These are phyloP conservation scores for Sthenelais limicola DNA, from an alignment of 2,888 invertebrate genomes.

Conservation along the genomic window DNA sequence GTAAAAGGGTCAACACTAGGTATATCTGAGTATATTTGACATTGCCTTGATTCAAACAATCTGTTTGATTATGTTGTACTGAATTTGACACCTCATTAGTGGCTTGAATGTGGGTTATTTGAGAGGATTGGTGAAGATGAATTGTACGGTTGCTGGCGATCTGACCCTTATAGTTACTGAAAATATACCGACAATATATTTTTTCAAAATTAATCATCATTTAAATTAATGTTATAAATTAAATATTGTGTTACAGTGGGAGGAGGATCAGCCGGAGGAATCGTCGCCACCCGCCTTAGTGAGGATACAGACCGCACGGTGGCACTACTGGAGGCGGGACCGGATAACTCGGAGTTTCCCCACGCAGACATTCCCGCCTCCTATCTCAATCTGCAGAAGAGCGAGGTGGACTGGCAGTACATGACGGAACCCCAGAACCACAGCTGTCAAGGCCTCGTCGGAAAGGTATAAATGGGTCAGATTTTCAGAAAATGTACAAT, in stretches of 20 bases:
- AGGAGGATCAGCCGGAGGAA: constrained; percentile 63
- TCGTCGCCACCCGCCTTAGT: constrained; percentile 61
- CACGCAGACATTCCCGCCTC: constrained; percentile 55
- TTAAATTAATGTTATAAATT: too few relatives aligned
- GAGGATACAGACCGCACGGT: constrained; percentile 58
- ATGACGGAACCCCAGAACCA: constrained; percentile 75
- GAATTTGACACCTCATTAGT: too few relatives aligned
- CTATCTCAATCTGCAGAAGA: constrained; percentile 75
- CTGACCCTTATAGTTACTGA: too few relatives aligned
- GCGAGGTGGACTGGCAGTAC: constrained; percentile 82
- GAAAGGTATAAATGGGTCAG: constrained; percentile 49
- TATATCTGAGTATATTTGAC: too few relatives aligned
- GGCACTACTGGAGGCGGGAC: constrained; percentile 58
- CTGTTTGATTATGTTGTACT: too few relatives aligned
- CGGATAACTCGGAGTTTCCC: constrained; percentile 53
- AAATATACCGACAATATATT: too few relatives aligned
- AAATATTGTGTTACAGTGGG: constrained; percentile 56
- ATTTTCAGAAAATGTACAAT: neutral
- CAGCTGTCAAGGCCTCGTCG: constrained; percentile 74
- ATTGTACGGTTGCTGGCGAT: too few relatives aligned
- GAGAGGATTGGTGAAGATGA: too few relatives aligned
- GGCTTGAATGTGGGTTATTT: too few relatives aligned
- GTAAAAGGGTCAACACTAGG: too few relatives aligned
- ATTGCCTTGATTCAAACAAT: too few relatives aligned
- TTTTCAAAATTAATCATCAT: too few relatives aligned